Conservation (phyloP, 2,888 invertebrate species). For the Frankliniella intonsa region DNA sequence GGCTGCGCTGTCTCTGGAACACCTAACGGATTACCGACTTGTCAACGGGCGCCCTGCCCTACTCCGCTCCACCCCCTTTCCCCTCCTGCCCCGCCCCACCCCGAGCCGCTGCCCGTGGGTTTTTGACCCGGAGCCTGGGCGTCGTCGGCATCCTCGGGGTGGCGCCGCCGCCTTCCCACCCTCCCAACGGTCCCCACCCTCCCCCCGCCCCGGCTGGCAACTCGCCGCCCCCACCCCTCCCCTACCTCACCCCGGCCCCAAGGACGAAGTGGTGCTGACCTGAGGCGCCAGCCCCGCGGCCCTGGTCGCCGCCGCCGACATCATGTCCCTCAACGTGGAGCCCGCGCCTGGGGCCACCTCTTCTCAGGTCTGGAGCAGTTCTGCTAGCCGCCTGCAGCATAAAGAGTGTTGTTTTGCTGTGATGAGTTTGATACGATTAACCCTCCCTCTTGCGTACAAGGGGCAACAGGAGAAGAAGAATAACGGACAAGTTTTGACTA, state of each 20-base stretch:
- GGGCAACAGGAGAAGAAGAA: no score
- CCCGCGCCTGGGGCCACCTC: conserved; percentile 35
- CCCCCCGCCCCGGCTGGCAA: conserved; percentile 24
- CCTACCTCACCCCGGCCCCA: conserved; percentile 37
- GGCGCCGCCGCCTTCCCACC: conserved; percentile 38
- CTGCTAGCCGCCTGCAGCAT: no score
- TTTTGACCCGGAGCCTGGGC: conserved; percentile 40
- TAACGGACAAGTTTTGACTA: no score
- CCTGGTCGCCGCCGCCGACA: conserved; percentile 36
- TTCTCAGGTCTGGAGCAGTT: no score
- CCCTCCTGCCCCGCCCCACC: conserved; percentile 38
- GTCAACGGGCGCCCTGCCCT: conserved; percentile 36
- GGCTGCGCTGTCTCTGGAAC: neutral
- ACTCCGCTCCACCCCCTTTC: conserved; percentile 45
- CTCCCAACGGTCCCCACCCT: conserved; percentile 33
- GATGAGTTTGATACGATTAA: no score
- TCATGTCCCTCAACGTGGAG: conserved; percentile 36
- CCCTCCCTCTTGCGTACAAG: no score
- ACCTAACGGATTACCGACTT: neutral
- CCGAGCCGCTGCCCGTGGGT: no score
- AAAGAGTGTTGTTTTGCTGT: neutral
- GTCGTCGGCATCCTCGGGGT: conserved; percentile 42
- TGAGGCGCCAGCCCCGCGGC: conserved; percentile 41
- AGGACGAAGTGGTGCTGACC: conserved; percentile 32
- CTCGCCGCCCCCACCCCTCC: conserved; percentile 37